Percentiles rank a stretch among this genome's conserved stretches.
These are phyloP conservation scores for Teleiodes luculella DNA, from an alignment of 2,888 invertebrate species.

Conservation along the genomic window DNA sequence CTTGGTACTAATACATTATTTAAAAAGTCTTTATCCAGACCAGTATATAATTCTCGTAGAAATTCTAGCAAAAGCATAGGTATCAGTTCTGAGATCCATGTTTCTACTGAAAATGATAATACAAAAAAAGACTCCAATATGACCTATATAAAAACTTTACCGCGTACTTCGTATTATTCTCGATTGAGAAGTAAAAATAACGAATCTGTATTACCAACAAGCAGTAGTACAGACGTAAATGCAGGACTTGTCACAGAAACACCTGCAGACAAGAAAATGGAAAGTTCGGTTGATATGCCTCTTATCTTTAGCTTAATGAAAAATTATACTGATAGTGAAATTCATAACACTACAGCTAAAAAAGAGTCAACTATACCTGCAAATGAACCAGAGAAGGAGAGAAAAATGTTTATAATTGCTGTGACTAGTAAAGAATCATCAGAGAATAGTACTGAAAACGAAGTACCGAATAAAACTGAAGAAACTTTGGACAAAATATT, in stretches of 20 bases:
- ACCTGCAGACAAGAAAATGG: constrained; percentile 42
- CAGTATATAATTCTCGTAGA: constrained; percentile 53
- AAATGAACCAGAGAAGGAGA: constrained; percentile 33
- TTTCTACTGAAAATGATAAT: constrained; percentile 26
- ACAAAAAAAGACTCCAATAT: constrained; percentile 19
- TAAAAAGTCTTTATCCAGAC: constrained; percentile 50
- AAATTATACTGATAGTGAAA: constrained; percentile 36
- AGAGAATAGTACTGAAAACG: constrained; percentile 49
- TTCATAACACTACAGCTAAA: constrained; percentile 16
- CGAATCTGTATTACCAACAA: constrained; percentile 33
- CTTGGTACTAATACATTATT: constrained; percentile 35
- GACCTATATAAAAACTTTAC: constrained; percentile 42
- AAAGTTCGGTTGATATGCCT: constrained; percentile 49
- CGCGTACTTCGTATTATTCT: constrained; percentile 62
- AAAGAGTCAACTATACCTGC: constrained; percentile 23
- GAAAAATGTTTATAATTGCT: constrained; percentile 51
- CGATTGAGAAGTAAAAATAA: constrained; percentile 45
- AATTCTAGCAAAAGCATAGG: constrained; percentile 35
- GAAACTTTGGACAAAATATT: constrained; percentile 44
- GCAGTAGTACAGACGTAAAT: constrained; percentile 30
- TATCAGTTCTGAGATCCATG: constrained; percentile 35
- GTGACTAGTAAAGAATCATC: constrained; percentile 60
- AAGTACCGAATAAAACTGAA: constrained; percentile 39
- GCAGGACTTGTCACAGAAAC: constrained; percentile 23
- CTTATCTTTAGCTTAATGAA: constrained; percentile 54